Percentiles rank a stretch among this genome's conserved stretches.
Evolutionary conservation across 2,888 invertebrate genomes (phyloP).

Genomic region (Liodrosophila aerea): DNA sequence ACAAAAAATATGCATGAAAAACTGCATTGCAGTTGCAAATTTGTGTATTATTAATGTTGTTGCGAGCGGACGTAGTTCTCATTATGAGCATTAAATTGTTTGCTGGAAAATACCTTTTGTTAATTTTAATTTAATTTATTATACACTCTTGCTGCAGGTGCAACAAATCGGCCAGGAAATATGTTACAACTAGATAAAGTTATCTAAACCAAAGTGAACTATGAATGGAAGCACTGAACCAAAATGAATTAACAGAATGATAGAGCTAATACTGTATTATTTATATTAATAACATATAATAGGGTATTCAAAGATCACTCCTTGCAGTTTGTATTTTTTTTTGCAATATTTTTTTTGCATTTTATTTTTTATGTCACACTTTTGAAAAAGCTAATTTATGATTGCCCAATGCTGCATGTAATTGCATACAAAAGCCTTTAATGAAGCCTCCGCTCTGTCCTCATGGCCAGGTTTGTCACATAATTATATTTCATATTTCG

Average conservation of each 20-base stretch:
- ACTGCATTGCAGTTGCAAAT: slow-evolving; percentile 46
- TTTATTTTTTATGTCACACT: slow-evolving; percentile 32
- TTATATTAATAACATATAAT: too few relatives aligned
- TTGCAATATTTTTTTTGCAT: slow-evolving; percentile 6
- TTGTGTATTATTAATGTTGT: slow-evolving; percentile 60
- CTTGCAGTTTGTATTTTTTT: slow-evolving; percentile 3
- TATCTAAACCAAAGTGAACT: too few relatives aligned
- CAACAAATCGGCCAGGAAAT: not conserved
- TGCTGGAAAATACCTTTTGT: slow-evolving; percentile 65
- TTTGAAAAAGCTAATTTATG: slow-evolving; percentile 72
- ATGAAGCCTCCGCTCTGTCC: slow-evolving; percentile 44
- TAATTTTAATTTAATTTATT: slow-evolving; percentile 70
- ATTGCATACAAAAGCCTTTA: slow-evolving; percentile 75
- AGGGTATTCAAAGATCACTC: not conserved
- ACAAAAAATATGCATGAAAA: slow-evolving; percentile 34
- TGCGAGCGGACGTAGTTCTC: slow-evolving; percentile 39
- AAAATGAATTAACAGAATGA: too few relatives aligned
- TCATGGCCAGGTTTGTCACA: slow-evolving; percentile 28
- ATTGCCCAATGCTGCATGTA: slow-evolving; percentile 76
- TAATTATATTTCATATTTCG: slow-evolving; percentile 42
- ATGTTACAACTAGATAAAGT: not conserved
- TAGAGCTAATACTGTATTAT: too few relatives aligned
- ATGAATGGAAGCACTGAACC: too few relatives aligned
- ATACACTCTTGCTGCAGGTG: slow-evolving; percentile 18
- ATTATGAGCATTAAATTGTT: slow-evolving; percentile 64